Percentiles rank a stretch among this genome's conserved stretches.
Conservation (phyloP, 2,797 vertebrate genomes). For the Acipenser oxyrinchus region DNA sequence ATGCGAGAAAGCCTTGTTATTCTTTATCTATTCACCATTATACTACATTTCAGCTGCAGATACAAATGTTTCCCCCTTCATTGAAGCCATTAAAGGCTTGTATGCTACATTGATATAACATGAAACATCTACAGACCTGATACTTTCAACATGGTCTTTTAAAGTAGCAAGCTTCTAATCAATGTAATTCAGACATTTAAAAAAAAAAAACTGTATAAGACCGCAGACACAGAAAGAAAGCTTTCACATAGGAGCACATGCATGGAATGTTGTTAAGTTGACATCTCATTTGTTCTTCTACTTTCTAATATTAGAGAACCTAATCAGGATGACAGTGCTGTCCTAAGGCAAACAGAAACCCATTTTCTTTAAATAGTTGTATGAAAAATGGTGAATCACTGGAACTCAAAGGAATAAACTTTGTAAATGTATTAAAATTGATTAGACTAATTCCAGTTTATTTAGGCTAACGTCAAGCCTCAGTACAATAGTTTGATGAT, state of each 20-base stretch:
- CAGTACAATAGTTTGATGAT: constrained; percentile 21
- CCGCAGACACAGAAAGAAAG: constrained; percentile 25
- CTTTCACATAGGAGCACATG: constrained; percentile 23
- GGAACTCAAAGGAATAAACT: background rate
- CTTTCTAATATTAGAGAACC: constrained; percentile 3
- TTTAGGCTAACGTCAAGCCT: constrained; percentile 17
- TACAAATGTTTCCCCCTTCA: too few relatives aligned
- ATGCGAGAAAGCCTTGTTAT: too few relatives aligned
- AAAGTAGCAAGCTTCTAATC: too few relatives aligned
- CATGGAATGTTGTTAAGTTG: constrained; percentile 10
- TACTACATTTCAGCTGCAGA: too few relatives aligned
- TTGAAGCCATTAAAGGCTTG: too few relatives aligned
- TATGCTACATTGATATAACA: too few relatives aligned
- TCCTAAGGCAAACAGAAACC: constrained; percentile 10
- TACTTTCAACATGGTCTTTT: too few relatives aligned
- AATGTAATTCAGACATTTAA: background rate
- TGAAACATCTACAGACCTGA: too few relatives aligned
- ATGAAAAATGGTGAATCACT: background rate
- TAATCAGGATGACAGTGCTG: constrained; percentile 6
- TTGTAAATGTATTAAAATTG: constrained; percentile 23
- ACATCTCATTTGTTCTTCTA: constrained; percentile 16
- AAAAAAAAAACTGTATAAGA: constrained; percentile 33
- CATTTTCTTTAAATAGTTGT: constrained; percentile 18
- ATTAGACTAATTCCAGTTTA: constrained; percentile 21
- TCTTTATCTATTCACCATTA: too few relatives aligned